Evolutionary conservation across 1,140 invertebrate species (phyloP), one percentile per base, ranked within the genome.

Genomic region (Diuraphis noxia): DNA sequence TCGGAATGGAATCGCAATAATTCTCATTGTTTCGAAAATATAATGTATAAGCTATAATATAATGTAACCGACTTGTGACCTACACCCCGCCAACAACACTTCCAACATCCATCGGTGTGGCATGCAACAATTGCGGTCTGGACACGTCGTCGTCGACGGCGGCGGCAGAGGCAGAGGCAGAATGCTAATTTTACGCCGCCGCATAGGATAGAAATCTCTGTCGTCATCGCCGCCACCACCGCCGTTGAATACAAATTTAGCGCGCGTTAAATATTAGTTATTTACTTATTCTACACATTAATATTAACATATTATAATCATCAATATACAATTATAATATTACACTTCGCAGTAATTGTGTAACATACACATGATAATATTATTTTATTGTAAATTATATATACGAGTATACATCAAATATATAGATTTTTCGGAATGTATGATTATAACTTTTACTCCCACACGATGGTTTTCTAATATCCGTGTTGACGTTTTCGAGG

Each of bases 1-100:
- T 63, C 13, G 77, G 63, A 91, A 81, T 81, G 77, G 89, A 82
- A 91, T 91, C 89, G 77, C 89, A 91, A 91, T 91, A 82, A 91
- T 91, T 91, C 43, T 79, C 89, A 91, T 91, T 91, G 89, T 91
- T 81, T 81, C 36, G 43, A 40, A 23, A 38, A 81, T 38, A 38
- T 79, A 46, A 77, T 77, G n/a, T n/a, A 36, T 77, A 77, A 34
- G 17, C 23, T 41, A 43, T 84, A 84, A 46, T 46, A 46, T 84
- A 46, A 49, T n/a, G 43, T 85, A 85, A 46, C n/a, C 84, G 41
- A 49, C 21, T 19, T 9, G 7, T n/a, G 40, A 34, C 84, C 56
- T 63, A 63, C n/a, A n/a, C 30, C 56, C 25, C 30, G n/a, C 40
- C 30, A 43, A 46, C 56, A 63, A 63, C 56, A 72, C 41, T 46